Percentiles rank a stretch among this genome's conserved stretches.
These are phyloP conservation scores for Pygocentrus nattereri DNA, from an alignment of 2,797 vertebrate genomes.

Conservation along the genomic window DNA sequence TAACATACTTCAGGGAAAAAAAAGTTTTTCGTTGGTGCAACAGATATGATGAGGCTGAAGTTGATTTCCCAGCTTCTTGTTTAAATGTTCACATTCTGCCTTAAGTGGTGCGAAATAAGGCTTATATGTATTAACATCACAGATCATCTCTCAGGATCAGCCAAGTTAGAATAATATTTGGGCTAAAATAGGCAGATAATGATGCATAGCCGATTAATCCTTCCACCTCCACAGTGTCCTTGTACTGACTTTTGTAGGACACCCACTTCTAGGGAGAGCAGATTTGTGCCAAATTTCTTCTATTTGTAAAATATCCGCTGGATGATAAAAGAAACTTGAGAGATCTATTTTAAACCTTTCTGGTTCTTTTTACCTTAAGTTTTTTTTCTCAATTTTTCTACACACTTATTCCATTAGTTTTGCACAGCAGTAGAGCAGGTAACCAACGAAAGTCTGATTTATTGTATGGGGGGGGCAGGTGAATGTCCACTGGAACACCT, in stretches of 20 bases:
- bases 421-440: not conserved
- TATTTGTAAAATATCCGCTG: not conserved
- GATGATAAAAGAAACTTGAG: not conserved
- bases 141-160: too few relatives aligned
- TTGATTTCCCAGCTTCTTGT: too few relatives aligned
- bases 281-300: not conserved
- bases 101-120: too few relatives aligned
- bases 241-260: not conserved
- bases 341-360: not conserved
- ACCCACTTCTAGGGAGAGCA: not conserved
- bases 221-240: not conserved
- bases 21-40: too few relatives aligned
- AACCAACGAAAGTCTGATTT: not conserved
- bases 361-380: not conserved
- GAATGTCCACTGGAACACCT: not conserved
- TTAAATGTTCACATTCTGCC: too few relatives aligned
- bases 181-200: too few relatives aligned
- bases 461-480: not conserved
- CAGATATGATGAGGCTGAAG: too few relatives aligned
- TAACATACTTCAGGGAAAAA: too few relatives aligned
- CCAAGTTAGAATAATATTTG: too few relatives aligned
- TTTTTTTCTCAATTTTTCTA: not conserved
- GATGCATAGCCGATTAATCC: too few relatives aligned
- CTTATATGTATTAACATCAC: too few relatives aligned
- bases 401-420: not conserved